Base-by-base conservation (phyloP, 2,888 invertebrate genomes). In the Caenorhabditis doughertyi region DNA sequence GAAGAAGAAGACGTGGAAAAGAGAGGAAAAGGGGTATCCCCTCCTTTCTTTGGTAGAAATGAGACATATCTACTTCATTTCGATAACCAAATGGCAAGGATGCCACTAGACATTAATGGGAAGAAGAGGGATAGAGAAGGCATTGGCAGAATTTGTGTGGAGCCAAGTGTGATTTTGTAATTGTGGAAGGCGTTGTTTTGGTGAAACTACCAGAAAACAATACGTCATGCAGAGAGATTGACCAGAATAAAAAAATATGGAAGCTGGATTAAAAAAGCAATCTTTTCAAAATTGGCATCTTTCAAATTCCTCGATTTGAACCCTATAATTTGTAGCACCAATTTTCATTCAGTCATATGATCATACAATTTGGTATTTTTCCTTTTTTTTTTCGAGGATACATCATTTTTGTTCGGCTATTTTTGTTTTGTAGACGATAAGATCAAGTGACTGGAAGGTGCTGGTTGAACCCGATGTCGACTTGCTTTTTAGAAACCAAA, bases 51-150 rank as follows among this genome's bases (percentile, higher is more conserved):
- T 56, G 23, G 65, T 32, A 51, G 51, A 51, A 65, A 65, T 65
- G 65, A 65, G 65, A 65, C 65, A 65, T 65, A 65, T 65, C 65
- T 35, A 74, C 51, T 65, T 65, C 18, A 74, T 65, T 74, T 39
- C 49, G 49, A 68, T 76, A 65, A 74, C 76, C 67, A 67, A 76
- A 60, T 51, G 76, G 29, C 67, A 44, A 27, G 58, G 56, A 67
- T 76, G 67, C 51, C 44, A 53, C 65, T 55, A 65, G 47, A 42
- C 42, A 60, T 58, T 53, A 64, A 35, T 47, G 35, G 44, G 60
- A 32, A 58, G 8, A 42, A 49, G 27, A 55, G 56, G 18, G 42
- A 42, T 32, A 23, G 49, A 8, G 27, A 27, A 53, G 18, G 39
- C 16, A 18, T n/a, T 64, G 44, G 23, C 47, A 47, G 47, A 53